These are phyloP conservation scores for Acleris holmiana DNA, from an alignment of 2,888 invertebrate genomes.

Conservation along the genomic window DNA sequence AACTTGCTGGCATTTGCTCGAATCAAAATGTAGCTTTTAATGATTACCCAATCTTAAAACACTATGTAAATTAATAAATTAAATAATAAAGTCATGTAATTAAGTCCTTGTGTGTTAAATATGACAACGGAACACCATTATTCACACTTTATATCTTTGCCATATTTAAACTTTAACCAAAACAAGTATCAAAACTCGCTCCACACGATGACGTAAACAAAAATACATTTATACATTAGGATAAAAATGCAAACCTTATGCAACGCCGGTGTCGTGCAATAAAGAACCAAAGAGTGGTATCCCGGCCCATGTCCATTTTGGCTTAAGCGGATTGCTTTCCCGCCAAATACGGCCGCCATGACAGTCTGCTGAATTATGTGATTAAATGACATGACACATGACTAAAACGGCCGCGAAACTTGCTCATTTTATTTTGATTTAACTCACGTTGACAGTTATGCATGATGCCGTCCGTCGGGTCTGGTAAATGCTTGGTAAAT, in stretches of 20 bases:
- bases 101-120: conserved; percentile 5
- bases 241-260: conserved; percentile 63
- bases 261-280: conserved; percentile 65
- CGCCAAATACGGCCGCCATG: conserved; percentile 80
- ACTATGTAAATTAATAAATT: neutral
- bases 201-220: conserved; percentile 12
- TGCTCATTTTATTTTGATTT: conserved; percentile 65
- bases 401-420: conserved; percentile 60
- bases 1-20: too few species aligned
- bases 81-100: neutral
- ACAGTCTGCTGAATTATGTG: conserved; percentile 81
- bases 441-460: conserved; percentile 57
- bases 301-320: conserved; percentile 71
- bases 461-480: conserved; percentile 62
- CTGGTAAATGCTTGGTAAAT: conserved; percentile 58
- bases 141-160: conserved; percentile 10
- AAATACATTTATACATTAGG: conserved; percentile 45
- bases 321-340: conserved; percentile 81
- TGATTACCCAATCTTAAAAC: neutral
- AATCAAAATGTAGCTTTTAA: too few species aligned
- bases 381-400: conserved; percentile 73
- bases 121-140: conserved; percentile 18
- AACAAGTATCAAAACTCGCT: conserved; percentile 13
- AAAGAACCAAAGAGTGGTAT: conserved; percentile 72
- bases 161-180: conserved; percentile 3